Evolutionary conservation across 2,113 vertebrate species (phyloP), one percentile per base, ranked within the genome.

Genomic region (Lepus americanus): DNA sequence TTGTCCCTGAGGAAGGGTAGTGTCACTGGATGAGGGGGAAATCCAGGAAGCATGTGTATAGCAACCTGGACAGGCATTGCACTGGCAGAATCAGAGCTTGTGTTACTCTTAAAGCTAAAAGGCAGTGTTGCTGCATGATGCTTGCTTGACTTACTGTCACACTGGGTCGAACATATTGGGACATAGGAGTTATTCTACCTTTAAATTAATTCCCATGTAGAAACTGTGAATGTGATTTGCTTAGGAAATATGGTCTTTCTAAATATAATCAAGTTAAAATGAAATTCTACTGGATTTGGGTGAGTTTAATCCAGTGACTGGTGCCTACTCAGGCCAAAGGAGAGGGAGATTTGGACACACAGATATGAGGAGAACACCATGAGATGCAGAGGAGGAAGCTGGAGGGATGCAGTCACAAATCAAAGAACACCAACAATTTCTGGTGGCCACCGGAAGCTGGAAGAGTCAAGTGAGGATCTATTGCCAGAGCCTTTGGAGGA

Each of bases 171-270:
- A 19, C 19, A 44, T 44, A 44, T 44, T 44, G 44, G 44, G 44
- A 44, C 44, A 7, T 7, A 44, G 13, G 9, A 36, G n/a, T 53
- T 55, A 1, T 23, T 51, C 1, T 25, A 0, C 1, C 1, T 17
- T 14, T 31, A 44, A 77, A 39, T 29, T 74, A 36, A 53, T 29
- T 12, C 51, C 25, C 22, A 6, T 49, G 3, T 1, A 27, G 55
- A 63, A 10, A 6, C 73, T 70, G 9, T 17, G 17, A 63, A 49
- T n/a, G 4, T 7, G 27, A 44, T 6, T 20, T 95, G 39, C 19
- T 73, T 59, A 88, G 49, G 29, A 39, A 69, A 63, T 59, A 20
- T 0, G 14, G 3, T 27, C 59, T 66, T 84, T 95, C 39, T 13
- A 78, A 13, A 49, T 10, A 8, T 20, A 63, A 59, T 16, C 66